Conservation (phyloP, 2,888 invertebrate species). For the Drosophila anceps region DNA sequence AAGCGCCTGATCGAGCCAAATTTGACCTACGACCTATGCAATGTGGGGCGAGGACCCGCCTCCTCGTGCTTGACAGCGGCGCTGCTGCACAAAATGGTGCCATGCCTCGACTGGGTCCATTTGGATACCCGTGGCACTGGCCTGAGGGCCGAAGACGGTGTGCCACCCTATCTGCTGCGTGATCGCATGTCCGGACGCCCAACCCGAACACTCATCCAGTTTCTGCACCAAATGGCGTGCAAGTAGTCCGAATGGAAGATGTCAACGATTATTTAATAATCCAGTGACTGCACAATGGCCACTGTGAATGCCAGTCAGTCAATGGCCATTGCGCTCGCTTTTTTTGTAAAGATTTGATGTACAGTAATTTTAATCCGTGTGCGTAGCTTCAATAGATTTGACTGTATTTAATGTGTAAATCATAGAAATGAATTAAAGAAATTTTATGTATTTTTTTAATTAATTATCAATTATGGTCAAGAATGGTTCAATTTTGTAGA, state of each 20-base stretch:
- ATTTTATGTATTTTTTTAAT: neutral
- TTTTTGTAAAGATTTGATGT: neutral
- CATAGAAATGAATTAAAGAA: neutral
- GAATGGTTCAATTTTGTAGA: no score
- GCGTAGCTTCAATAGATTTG: neutral
- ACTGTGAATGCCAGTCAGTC: neutral
- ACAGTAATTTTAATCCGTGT: neutral
- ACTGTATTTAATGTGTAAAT: constrained; percentile 1
- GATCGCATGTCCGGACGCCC: constrained; percentile 88
- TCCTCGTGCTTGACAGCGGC: constrained; percentile 90
- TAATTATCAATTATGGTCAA: no score
- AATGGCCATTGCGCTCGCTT: neutral
- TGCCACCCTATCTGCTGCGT: constrained; percentile 88
- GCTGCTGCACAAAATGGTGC: constrained; percentile 88
- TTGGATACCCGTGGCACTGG: constrained; percentile 91
- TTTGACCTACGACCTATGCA: constrained; percentile 87
- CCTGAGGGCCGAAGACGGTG: constrained; percentile 86
- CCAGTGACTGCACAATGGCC: neutral
- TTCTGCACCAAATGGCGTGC: constrained; percentile 85
- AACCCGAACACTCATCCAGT: constrained; percentile 87
- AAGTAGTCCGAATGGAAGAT: constrained; percentile 6
- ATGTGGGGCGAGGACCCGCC: constrained; percentile 87
- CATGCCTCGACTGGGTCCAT: constrained; percentile 89
- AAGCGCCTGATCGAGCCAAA: constrained; percentile 72
- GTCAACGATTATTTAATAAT: neutral